Conservation (phyloP, 1,140 invertebrate genomes). For the Limonius californicus region DNA sequence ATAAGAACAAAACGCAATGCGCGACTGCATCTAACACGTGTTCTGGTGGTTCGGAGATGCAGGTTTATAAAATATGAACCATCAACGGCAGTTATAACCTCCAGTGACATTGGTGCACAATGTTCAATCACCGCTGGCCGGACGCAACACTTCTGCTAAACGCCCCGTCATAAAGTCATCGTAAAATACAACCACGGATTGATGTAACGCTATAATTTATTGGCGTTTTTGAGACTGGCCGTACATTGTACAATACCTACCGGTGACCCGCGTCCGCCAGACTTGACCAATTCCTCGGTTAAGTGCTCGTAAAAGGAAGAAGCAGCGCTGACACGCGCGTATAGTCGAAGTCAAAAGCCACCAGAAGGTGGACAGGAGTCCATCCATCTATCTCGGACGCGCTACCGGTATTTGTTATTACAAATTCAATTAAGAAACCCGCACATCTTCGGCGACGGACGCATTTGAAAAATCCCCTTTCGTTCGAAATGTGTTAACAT, state of each 20-base stretch:
- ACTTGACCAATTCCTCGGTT: slow-evolving; percentile 15
- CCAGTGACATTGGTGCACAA: slow-evolving; percentile 18
- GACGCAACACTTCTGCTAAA: slow-evolving; percentile 20
- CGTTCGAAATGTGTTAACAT: slow-evolving; percentile 27
- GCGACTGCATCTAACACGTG: too few relatives aligned
- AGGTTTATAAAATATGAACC: slow-evolving; percentile 15
- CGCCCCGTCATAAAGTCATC: slow-evolving; percentile 16
- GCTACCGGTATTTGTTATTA: slow-evolving; percentile 16
- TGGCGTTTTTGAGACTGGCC: slow-evolving; percentile 18
- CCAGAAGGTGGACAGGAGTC: neutral
- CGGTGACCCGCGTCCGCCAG: slow-evolving; percentile 10
- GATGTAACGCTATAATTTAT: slow-evolving; percentile 19
- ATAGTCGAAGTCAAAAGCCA: slow-evolving; percentile 2
- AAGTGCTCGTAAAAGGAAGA: slow-evolving; percentile 17
- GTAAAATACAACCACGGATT: slow-evolving; percentile 20
- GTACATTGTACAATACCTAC: slow-evolving; percentile 17
- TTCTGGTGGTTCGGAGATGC: slow-evolving; percentile 8
- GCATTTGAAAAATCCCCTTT: slow-evolving; percentile 18
- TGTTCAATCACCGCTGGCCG: slow-evolving; percentile 16
- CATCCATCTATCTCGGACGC: neutral
- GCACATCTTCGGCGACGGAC: slow-evolving; percentile 19
- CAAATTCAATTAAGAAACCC: slow-evolving; percentile 24
- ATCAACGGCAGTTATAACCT: slow-evolving; percentile 12
- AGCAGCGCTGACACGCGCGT: slow-evolving; percentile 7
- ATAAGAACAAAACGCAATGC: too few relatives aligned